These are phyloP conservation scores for Yoshiicerus persimilis DNA, from an alignment of 1,140 invertebrate species.

Conservation along the genomic window DNA sequence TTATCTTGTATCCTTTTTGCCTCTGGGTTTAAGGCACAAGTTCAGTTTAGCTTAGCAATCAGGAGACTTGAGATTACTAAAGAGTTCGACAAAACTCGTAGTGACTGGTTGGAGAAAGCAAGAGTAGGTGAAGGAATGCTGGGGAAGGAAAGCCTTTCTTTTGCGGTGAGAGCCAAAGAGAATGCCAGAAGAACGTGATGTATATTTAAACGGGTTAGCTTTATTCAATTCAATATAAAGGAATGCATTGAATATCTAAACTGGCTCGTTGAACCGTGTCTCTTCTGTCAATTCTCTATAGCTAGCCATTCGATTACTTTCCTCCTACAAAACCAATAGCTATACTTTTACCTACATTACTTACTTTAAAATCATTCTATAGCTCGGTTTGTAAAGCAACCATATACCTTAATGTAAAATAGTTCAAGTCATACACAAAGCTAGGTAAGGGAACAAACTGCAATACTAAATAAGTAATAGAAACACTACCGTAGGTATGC, in stretches of 20 bases:
- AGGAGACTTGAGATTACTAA: background rate
- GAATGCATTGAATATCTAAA: constrained; percentile 10
- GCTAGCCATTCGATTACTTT: background rate
- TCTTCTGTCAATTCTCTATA: background rate
- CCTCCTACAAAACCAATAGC: background rate
- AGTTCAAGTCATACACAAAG: background rate
- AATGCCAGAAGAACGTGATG: background rate
- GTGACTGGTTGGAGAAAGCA: background rate
- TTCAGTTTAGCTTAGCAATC: constrained; percentile 5
- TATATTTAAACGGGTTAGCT: constrained; percentile 11
- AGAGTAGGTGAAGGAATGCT: background rate
- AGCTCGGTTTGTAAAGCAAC: background rate
- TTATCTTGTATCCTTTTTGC: background rate
- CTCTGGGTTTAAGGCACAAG: background rate
- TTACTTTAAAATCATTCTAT: background rate
- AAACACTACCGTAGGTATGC: background rate
- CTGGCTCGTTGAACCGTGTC: background rate
- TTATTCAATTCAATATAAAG: constrained; percentile 11
- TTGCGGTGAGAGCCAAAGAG: background rate
- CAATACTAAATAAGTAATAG: background rate
- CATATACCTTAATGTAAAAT: constrained; percentile 6
- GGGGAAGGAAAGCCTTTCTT: background rate
- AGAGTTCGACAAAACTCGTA: background rate
- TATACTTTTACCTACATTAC: background rate
- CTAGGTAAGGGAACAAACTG: background rate